These are phyloP conservation scores for Brachionus koreanus DNA, from an alignment of 1,140 invertebrate species.

Conservation along the genomic window DNA sequence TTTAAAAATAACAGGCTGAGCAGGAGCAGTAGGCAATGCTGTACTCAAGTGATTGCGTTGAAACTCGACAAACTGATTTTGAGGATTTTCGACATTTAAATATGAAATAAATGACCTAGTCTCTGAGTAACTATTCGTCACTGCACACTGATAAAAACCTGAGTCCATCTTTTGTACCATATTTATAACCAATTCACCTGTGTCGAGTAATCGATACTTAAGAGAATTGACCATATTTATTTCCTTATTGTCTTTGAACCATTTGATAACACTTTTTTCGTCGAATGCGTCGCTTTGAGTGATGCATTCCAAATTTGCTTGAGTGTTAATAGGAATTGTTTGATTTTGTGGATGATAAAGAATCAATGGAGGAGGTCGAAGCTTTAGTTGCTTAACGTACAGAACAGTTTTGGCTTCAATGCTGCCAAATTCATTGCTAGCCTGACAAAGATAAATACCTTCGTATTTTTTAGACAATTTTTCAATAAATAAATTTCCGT, in stretches of 20 bases:
- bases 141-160: conserved; percentile 12
- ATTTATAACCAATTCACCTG: not conserved
- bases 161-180: not conserved
- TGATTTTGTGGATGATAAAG: conserved; percentile 31
- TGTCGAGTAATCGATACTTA: not conserved
- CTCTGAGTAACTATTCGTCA: not conserved
- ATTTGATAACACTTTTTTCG: not conserved
- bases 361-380: not conserved
- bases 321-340: conserved; percentile 1
- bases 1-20: conserved; percentile 5
- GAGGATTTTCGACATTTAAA: conserved; percentile 14
- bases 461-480: not conserved
- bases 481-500: conserved; percentile 40
- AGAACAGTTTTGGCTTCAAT: not conserved
- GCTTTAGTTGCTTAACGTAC: not conserved
- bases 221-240: not conserved
- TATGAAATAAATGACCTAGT: not conserved
- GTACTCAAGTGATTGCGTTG: not conserved
- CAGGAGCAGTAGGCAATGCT: not conserved
- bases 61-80: conserved; percentile 10
- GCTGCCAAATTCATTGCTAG: conserved; percentile 16
- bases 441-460: conserved; percentile 26
- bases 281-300: not conserved
- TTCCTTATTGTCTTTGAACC: conserved; percentile 8
- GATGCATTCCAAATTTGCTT: conserved; percentile 1